Percentiles rank a stretch among this genome's conserved stretches.
Conservation (phyloP, 2,888 invertebrate species). For the Lasius platythorax region DNA sequence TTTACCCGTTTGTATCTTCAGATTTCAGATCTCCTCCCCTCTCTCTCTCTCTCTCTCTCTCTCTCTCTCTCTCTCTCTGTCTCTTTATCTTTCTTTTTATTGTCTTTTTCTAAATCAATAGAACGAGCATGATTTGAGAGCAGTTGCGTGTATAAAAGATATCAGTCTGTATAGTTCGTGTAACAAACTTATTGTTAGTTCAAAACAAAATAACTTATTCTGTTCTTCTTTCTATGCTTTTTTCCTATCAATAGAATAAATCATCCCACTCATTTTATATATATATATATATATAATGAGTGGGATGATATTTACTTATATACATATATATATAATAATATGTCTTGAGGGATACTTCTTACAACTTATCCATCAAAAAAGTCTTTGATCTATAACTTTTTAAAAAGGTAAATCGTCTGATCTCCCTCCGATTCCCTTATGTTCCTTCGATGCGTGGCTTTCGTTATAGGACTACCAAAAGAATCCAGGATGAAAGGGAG, state of each 20-base stretch:
- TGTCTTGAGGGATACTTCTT: not conserved
- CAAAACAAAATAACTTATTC: slow-evolving; percentile 32
- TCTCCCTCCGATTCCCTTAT: slow-evolving; percentile 15
- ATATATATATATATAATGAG: not conserved
- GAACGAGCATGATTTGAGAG: slow-evolving; percentile 44
- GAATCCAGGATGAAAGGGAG: slow-evolving; percentile 65
- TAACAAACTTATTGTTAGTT: slow-evolving; percentile 19
- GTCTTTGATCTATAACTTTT: slow-evolving; percentile 5
- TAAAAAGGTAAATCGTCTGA: slow-evolving; percentile 26
- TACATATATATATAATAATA: not conserved
- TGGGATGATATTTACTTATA: not conserved
- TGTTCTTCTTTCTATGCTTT: not conserved
- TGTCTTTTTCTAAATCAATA: slow-evolving; percentile 44
- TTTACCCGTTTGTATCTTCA: slow-evolving; percentile 48
- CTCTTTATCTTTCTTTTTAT: not conserved
- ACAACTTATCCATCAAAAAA: not conserved
- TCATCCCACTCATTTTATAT: not conserved
- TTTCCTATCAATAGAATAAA: not conserved
- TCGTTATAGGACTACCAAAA: slow-evolving; percentile 68
- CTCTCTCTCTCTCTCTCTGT: not conserved
- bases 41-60: not conserved
- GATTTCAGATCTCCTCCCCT: slow-evolving; percentile 1
- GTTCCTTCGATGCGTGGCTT: slow-evolving; percentile 26
- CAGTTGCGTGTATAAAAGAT: slow-evolving; percentile 47
- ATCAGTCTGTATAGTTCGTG: slow-evolving; percentile 33